Evolutionary conservation across 2,888 invertebrate genomes (phyloP).

Genomic region (Nebria brevicollis): DNA sequence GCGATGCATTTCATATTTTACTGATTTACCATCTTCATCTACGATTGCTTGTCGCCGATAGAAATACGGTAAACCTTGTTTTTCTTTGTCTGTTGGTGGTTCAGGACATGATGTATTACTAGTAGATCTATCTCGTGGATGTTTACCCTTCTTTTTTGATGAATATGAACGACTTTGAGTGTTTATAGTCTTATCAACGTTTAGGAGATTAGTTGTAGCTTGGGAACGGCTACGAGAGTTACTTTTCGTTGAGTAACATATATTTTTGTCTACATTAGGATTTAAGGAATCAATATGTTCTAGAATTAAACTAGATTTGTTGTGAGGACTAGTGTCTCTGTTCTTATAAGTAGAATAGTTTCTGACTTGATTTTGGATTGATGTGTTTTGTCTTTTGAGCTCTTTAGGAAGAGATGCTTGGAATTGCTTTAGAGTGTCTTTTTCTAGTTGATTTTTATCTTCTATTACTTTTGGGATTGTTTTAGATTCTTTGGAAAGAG

Average conservation of each 20-base stretch:
- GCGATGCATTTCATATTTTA: slow-evolving; percentile 19
- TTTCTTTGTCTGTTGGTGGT: slow-evolving; percentile 9
- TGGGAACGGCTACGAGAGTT: neutral
- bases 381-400: too few relatives aligned
- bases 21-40: slow-evolving; percentile 17
- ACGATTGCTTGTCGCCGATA: slow-evolving; percentile 3
- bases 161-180: neutral
- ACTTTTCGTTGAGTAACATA: neutral
- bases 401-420: too few relatives aligned
- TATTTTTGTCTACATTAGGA: neutral
- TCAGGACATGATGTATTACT: slow-evolving; percentile 3
- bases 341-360: neutral
- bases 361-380: neutral
- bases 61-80: slow-evolving; percentile 13
- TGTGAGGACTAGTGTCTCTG: neutral
- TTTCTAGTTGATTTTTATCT: too few relatives aligned
- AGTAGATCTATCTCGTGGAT: neutral
- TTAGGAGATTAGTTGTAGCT: neutral
- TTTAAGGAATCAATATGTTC: too few relatives aligned
- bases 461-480: too few relatives aligned
- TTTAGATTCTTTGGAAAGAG: too few relatives aligned
- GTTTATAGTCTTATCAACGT: neutral
- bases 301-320: too few relatives aligned
- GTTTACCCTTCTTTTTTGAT: neutral
- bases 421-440: too few relatives aligned